These are phyloP conservation scores for Quadriops clusia DNA, from an alignment of 2,888 invertebrate genomes.

Conservation along the genomic window DNA sequence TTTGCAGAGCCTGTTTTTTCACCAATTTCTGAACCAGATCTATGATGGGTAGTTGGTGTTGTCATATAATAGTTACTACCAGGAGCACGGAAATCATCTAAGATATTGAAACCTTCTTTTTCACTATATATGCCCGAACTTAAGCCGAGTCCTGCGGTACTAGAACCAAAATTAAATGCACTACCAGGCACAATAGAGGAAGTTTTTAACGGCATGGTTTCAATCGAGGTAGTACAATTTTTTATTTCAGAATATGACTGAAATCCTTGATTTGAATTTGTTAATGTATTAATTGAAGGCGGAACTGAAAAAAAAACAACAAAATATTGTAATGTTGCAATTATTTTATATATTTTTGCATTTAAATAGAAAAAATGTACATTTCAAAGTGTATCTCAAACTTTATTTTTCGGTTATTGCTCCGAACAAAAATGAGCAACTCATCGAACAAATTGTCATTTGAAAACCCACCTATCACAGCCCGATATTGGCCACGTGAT, in stretches of 20 bases:
- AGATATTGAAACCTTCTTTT: slow-evolving; percentile 52
- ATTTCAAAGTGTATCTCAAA: too few relatives aligned
- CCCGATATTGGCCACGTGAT: too few relatives aligned
- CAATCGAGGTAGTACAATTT: slow-evolving; percentile 26
- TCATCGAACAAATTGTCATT: too few relatives aligned
- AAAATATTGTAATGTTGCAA: too few relatives aligned
- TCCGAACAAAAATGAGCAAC: too few relatives aligned
- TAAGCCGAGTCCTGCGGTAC: slow-evolving; percentile 46
- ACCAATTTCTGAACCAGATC: slow-evolving; percentile 39
- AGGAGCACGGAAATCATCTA: slow-evolving; percentile 54
- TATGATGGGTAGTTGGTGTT: slow-evolving; percentile 38
- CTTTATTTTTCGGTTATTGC: too few relatives aligned
- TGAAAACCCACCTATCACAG: too few relatives aligned
- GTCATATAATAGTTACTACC: slow-evolving; percentile 48
- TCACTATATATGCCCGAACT: slow-evolving; percentile 48
- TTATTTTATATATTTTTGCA: too few relatives aligned
- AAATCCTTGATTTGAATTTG: slow-evolving; percentile 39
- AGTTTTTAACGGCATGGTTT: slow-evolving; percentile 51
- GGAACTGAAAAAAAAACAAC: slow-evolving; percentile 10
- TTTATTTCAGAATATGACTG: slow-evolving; percentile 48
- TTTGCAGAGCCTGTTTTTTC: slow-evolving; percentile 30
- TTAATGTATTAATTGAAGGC: slow-evolving; percentile 19
- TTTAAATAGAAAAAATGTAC: too few relatives aligned
- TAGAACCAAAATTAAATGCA: slow-evolving; percentile 73
- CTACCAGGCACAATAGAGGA: slow-evolving; percentile 66